These are phyloP conservation scores for Halesus radiatus DNA, from an alignment of 1,140 invertebrate species.

Conservation along the genomic window DNA sequence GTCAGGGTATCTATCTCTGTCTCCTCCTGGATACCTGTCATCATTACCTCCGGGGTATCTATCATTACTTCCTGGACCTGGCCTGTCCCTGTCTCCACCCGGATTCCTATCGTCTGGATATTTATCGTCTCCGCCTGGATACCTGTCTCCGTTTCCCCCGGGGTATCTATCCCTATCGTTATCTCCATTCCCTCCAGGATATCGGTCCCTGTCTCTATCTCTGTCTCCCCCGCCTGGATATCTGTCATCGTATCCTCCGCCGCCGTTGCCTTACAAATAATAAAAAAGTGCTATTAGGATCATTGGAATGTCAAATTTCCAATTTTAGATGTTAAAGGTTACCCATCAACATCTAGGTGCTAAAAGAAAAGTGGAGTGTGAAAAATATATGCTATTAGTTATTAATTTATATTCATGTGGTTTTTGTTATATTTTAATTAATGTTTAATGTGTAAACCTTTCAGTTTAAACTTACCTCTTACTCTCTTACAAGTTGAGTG, in stretches of 20 bases:
- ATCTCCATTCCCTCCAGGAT: conserved; percentile 64
- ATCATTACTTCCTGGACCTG: too few relatives aligned
- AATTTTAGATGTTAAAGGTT: conserved; percentile 33
- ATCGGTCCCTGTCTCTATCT: conserved; percentile 65
- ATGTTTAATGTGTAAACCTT: too few relatives aligned
- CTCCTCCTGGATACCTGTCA: conserved; percentile 63
- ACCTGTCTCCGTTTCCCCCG: conserved; percentile 59
- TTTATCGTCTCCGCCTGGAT: conserved; percentile 62
- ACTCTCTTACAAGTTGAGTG: too few relatives aligned
- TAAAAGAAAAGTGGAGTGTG: background rate
- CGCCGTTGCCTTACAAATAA: conserved; percentile 30
- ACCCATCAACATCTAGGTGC: conserved; percentile 11
- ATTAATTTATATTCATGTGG: too few relatives aligned
- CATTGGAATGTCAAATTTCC: conserved; percentile 53
- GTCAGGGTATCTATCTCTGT: conserved; percentile 56
- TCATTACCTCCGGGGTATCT: conserved; percentile 63
- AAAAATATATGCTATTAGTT: background rate
- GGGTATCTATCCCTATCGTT: conserved; percentile 62
- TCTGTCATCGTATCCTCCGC: conserved; percentile 60
- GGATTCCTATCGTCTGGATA: conserved; percentile 60
- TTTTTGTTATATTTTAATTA: too few relatives aligned
- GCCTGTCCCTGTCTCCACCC: conserved; percentile 57
- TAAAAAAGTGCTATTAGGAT: conserved; percentile 51
- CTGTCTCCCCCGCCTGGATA: conserved; percentile 65
- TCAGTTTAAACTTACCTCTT: too few relatives aligned